Base-by-base conservation (phyloP, 64 coral and sea anemone species). In the Stichodactyla helianthus region DNA sequence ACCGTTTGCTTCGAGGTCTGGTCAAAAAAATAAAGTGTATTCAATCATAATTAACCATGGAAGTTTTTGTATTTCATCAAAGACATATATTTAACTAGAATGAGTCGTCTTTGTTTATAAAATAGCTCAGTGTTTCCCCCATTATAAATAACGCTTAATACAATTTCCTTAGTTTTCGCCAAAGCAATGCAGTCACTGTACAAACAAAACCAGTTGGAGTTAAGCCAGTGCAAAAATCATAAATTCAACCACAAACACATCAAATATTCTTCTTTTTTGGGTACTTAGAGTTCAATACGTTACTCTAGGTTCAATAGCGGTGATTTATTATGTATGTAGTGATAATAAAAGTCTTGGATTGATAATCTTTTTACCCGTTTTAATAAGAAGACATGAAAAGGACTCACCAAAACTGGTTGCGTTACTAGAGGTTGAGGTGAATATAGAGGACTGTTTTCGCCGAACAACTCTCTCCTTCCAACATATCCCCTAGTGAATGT, bases 401-500 rank as follows among this genome's bases (percentile, higher is more conserved):
- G 19, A 74, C 68, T 74, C 25, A 74, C 68, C 68, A 31, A 31
- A 14, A 23, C 12, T 74, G 23, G 68, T 31, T 74, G 68, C 68
- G 68, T 74, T 74, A 65, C 62, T 17, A 6, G 19, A n/a, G 68
- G 11, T 74, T 74, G 68, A 74, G 23, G 22, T 52, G 26, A 23
- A 52, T 81, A 54, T 8, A 81, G 50, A 2, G 78, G 78, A 52
- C 78, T 81, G 26, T 87, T 77, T 76, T 91, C 51, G 79, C 55
- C 62, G n/a, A 81, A 84, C 77, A 92, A 28, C 44, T 92, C 65
- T 84, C 83, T 60, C 61, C 83, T 84, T 6, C 56, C 83, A 0
- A 51, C 83, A 63, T 84, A 84, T 20, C 83, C 83, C 19, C 27
- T 63, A 50, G 83, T 31, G 62, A 88, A 92, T 57, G 91, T 92